These are phyloP conservation scores for Neodontobutis hainanensis DNA, from an alignment of 2,113 vertebrate genomes.

Conservation along the genomic window DNA sequence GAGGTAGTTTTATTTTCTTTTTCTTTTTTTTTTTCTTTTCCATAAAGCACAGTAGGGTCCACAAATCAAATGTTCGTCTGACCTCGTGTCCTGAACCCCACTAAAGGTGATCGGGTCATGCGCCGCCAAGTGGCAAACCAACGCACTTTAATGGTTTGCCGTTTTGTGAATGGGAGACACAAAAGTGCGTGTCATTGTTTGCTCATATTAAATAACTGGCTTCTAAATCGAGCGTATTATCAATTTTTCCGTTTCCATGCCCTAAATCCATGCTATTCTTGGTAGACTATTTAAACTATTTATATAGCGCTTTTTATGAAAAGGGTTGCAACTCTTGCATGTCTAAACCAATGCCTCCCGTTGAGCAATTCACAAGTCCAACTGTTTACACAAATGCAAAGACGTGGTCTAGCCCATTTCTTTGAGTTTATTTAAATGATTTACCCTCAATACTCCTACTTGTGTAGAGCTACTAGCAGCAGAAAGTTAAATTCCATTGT, in stretches of 20 bases:
- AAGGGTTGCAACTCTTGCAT: conserved; percentile 35
- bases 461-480: conserved; percentile 61
- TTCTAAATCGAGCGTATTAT: no score
- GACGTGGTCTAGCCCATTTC: conserved; percentile 67
- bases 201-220: no score
- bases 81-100: conserved; percentile 57
- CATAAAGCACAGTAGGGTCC: neutral
- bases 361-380: conserved; percentile 86
- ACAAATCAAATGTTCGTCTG: conserved; percentile 12
- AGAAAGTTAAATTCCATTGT: conserved; percentile 62
- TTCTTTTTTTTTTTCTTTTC: neutral
- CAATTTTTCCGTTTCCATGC: no score
- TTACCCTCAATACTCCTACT: conserved; percentile 67
- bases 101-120: conserved; percentile 57
- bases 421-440: neutral
- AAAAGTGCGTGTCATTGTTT: no score
- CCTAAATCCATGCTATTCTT: no score
- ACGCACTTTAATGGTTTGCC: neutral
- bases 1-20: neutral
- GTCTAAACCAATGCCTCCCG: conserved; percentile 52
- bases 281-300: no score
- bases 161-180: neutral
- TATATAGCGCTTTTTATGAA: neutral
- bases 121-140: conserved; percentile 61
- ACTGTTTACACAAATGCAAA: conserved; percentile 77